Conservation (phyloP, 2,888 invertebrate species). For the Drosophila eohydei region DNA sequence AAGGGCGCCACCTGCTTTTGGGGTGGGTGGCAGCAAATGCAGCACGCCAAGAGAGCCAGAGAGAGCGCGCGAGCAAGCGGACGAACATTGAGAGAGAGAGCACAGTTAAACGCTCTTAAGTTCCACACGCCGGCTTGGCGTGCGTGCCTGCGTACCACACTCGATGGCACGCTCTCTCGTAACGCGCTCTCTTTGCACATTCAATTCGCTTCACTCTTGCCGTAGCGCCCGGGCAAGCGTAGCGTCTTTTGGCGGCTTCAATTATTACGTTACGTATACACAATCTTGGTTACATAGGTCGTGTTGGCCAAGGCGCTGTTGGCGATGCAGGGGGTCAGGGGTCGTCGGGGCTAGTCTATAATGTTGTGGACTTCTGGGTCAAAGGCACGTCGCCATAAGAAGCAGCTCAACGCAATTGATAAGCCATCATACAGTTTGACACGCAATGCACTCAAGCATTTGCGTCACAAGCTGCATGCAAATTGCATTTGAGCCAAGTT, state of each 20-base stretch:
- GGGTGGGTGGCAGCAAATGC: conserved; percentile 60
- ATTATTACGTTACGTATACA: conserved; percentile 70
- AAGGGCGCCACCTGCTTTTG: conserved; percentile 73
- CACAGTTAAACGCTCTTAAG: conserved; percentile 44
- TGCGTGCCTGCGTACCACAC: conserved; percentile 39
- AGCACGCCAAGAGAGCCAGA: conserved; percentile 12
- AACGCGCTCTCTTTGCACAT: neutral
- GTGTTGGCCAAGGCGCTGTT: conserved; percentile 22
- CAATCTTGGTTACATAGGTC: conserved; percentile 73
- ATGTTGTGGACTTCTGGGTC: conserved; percentile 51
- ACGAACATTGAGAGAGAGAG: neutral
- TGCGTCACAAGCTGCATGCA: conserved; percentile 68
- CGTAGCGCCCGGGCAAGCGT: conserved; percentile 52
- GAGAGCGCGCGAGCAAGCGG: neutral
- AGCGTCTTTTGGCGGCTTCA: conserved; percentile 51
- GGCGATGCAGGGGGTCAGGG: neutral
- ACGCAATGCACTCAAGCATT: conserved; percentile 39
- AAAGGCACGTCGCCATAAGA: conserved; percentile 42
- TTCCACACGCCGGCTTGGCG: conserved; percentile 59
- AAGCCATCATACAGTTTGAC: conserved; percentile 57
- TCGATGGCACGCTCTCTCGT: conserved; percentile 11
- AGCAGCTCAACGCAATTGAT: conserved; percentile 41
- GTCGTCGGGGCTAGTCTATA: conserved; percentile 27
- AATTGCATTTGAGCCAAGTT: conserved; percentile 45
- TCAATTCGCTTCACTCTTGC: conserved; percentile 3